Evolutionary conservation across 2,113 vertebrate genomes (phyloP), one percentile per base, ranked within the genome.

Genomic region (Prunella himalayana): DNA sequence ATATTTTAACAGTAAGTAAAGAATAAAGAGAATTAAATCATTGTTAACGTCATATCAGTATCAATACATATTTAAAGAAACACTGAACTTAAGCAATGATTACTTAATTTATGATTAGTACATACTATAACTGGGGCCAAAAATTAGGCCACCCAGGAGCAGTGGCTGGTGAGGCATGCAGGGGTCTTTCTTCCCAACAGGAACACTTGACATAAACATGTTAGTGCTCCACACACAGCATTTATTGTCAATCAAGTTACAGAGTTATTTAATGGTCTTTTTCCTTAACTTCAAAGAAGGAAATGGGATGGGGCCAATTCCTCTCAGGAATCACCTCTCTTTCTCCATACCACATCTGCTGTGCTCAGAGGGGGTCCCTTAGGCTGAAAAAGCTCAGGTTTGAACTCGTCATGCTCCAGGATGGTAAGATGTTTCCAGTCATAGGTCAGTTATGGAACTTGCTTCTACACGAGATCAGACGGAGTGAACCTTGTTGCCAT

Each of bases 231-330:
- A 91, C 84, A 81, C 51, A 57, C 63, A 80, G 75, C 59, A 69
- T 65, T 91, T 88, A 80, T 88, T 96, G 93, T 95, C 96, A 94
- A 75, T 93, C 95, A 96, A 88, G 78, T 83, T 84, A 92, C 60
- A 73, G 54, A 86, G 59, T 82, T 91, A 75, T 85, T 93, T 93
- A 94, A 92, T 27, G 57, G 87, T 56, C 68, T 86, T 96, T 89
- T 87, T 41, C 96, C 82, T 93, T 51, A 71, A 95, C 96, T 94
- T 94, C 94, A 96, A 97, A 95, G 82, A 70, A 94, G 54, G 78
- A 88, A 83, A 78, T 57, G 60, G 64, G 88, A 86, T 78, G 87
- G 42, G 83, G 91, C 73, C 89, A 89, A 79, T 86, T 94, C 17
- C 0, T 94, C 90, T 82, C 76, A 81, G 44, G 80, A 88, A 93